A percentile compares a stretch with the other conserved stretches of the same genome.
phyloP scores from a whole-genome alignment of 2,113 vertebrate genomes.

The Antechinus flavipes region DNA sequence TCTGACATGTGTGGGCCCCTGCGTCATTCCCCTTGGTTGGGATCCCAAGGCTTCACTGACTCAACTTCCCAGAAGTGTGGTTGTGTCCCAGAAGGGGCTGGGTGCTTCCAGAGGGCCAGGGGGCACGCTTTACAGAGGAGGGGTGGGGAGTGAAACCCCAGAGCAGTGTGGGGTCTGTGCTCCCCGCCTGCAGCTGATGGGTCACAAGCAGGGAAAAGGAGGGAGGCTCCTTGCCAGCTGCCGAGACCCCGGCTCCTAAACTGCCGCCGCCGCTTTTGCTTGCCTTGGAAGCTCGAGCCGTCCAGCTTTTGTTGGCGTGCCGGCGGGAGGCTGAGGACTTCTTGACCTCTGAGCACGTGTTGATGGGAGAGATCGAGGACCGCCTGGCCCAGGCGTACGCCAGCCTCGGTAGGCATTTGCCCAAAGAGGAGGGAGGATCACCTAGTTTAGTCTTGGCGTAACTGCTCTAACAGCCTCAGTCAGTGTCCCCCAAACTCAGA shows the following conservation, averaged over 20 bases:
- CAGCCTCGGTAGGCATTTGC: constrained; percentile 84
- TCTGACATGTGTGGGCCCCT: neutral
- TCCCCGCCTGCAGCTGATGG: neutral
- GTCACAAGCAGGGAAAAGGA: neutral
- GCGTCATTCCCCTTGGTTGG: constrained; percentile 12
- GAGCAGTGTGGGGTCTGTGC: neutral
- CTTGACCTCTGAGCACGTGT: constrained; percentile 87
- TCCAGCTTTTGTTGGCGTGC: constrained; percentile 83
- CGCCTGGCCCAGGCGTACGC: constrained; percentile 88
- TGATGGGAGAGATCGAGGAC: constrained; percentile 91
- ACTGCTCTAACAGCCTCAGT: no score
- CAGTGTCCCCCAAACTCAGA: neutral
- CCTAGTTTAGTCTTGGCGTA: neutral
- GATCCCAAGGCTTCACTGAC: neutral
- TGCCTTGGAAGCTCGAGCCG: constrained; percentile 83
- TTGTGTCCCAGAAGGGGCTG: neutral
- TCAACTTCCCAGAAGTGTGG: constrained; percentile 11
- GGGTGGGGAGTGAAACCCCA: neutral
- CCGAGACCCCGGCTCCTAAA: neutral
- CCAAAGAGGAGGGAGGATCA: neutral
- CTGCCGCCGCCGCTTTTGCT: constrained; percentile 7
- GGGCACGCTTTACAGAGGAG: neutral
- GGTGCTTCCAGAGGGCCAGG: neutral
- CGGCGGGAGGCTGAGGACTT: constrained; percentile 79
- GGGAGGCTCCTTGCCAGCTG: neutral